Evolutionary conservation across 2,888 invertebrate species (phyloP).

Genomic region (Cantharis rustica): DNA sequence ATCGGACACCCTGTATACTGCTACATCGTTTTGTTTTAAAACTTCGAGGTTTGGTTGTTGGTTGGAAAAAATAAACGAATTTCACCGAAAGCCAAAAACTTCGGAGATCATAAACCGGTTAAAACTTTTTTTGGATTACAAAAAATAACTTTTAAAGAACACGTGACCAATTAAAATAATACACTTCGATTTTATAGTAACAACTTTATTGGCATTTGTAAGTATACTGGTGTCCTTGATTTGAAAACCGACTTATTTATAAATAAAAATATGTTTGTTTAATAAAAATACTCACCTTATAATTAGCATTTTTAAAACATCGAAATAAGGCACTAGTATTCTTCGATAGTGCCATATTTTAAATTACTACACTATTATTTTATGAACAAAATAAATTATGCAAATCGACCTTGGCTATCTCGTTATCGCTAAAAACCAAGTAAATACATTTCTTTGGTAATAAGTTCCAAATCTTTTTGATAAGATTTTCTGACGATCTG

Average conservation of each 20-base stretch:
- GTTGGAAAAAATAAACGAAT: too few species aligned
- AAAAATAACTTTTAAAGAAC: neutral
- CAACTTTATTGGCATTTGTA: neutral
- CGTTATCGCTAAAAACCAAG: neutral
- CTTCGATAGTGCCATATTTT: neutral
- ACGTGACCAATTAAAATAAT: neutral
- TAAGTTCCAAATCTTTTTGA: neutral
- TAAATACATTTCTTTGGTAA: neutral
- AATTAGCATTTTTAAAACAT: neutral
- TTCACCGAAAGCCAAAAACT: too few species aligned
- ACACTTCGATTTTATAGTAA: neutral
- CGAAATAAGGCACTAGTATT: neutral
- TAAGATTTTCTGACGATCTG: neutral
- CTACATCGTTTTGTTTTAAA: too few species aligned
- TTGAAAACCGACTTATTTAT: neutral
- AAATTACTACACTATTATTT: neutral
- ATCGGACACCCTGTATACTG: too few species aligned
- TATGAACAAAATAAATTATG: neutral
- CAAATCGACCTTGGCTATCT: neutral
- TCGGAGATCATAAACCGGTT: neutral
- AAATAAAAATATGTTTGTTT: neutral
- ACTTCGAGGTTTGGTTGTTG: too few species aligned
- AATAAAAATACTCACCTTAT: neutral
- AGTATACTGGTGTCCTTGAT: neutral
- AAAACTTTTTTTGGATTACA: neutral